Percentiles rank a stretch among this genome's conserved stretches.
Conservation (phyloP, 2,797 vertebrate genomes). For the Pygocentrus nattereri region DNA sequence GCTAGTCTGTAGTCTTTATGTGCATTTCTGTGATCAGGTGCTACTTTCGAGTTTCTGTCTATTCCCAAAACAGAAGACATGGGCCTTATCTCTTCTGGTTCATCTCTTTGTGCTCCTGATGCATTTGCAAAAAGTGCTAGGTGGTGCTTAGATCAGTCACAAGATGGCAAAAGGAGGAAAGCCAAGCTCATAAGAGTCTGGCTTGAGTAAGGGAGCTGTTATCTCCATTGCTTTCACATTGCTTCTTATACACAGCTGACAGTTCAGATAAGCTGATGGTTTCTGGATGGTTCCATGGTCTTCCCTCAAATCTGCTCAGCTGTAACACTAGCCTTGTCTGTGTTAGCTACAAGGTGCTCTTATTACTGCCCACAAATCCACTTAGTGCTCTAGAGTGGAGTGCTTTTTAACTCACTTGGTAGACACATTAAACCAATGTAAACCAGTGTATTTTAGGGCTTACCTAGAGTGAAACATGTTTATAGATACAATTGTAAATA, state of each 20-base stretch:
- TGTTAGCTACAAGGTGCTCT: slow-evolving; percentile 60
- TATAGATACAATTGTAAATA: slow-evolving; percentile 48
- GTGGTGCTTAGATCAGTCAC: neutral
- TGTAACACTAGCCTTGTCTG: slow-evolving; percentile 50
- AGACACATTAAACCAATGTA: slow-evolving; percentile 12
- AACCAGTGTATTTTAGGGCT: slow-evolving; percentile 5
- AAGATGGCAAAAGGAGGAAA: neutral
- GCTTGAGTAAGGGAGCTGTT: neutral
- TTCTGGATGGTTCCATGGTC: slow-evolving; percentile 39
- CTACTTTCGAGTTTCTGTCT: slow-evolving; percentile 49
- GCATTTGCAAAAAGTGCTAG: neutral
- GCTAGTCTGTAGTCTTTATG: slow-evolving; percentile 31
- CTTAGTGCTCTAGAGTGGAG: slow-evolving; percentile 46
- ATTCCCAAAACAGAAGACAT: slow-evolving; percentile 26
- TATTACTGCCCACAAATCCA: slow-evolving; percentile 53
- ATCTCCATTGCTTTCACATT: slow-evolving; percentile 11
- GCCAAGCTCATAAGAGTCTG: slow-evolving; percentile 20
- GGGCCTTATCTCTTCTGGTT: neutral
- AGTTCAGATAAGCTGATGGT: slow-evolving; percentile 37
- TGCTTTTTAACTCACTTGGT: slow-evolving; percentile 45
- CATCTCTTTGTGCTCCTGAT: neutral
- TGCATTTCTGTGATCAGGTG: slow-evolving; percentile 51
- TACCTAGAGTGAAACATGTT: slow-evolving; percentile 20
- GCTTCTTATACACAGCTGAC: slow-evolving; percentile 35
- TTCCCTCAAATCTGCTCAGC: slow-evolving; percentile 46